These are phyloP conservation scores for Teinopalpus imperialis DNA, from an alignment of 2,888 invertebrate species.

Conservation along the genomic window DNA sequence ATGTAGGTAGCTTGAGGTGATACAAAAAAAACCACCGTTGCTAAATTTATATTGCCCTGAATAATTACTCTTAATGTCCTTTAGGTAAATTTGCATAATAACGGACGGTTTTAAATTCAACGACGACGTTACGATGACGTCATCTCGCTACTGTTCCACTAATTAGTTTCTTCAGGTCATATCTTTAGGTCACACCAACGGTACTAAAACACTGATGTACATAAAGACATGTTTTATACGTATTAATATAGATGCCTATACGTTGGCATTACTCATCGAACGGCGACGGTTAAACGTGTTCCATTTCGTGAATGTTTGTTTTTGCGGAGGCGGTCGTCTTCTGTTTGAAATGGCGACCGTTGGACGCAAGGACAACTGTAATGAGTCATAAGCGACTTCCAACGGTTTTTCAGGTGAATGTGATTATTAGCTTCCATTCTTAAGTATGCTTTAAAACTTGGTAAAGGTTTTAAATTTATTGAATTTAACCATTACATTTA, in stretches of 20 bases:
- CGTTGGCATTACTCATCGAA: slow-evolving; percentile 29
- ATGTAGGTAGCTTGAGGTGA: too few relatives aligned
- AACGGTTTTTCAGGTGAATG: slow-evolving; percentile 28
- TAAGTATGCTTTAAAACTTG: too few relatives aligned
- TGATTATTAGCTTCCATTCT: too few relatives aligned
- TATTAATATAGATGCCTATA: too few relatives aligned
- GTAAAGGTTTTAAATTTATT: too few relatives aligned
- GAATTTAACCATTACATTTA: too few relatives aligned
- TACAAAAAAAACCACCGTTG: too few relatives aligned
- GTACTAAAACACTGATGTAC: not conserved
- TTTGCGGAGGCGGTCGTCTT: slow-evolving; percentile 22
- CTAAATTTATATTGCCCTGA: too few relatives aligned
- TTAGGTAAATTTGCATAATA: slow-evolving; percentile 22
- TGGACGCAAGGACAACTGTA: slow-evolving; percentile 48
- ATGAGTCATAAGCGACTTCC: slow-evolving; percentile 55
- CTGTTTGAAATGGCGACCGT: slow-evolving; percentile 30
- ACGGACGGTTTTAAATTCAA: slow-evolving; percentile 13
- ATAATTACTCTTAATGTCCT: too few relatives aligned
- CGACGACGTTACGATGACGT: slow-evolving; percentile 11
- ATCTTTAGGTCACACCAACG: slow-evolving; percentile 13
- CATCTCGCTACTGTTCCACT: slow-evolving; percentile 5
- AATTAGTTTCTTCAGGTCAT: not conserved
- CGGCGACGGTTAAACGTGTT: slow-evolving; percentile 52
- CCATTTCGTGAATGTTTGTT: slow-evolving; percentile 19
- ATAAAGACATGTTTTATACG: slow-evolving; percentile 2